Evolutionary conservation across 2,797 vertebrate species (phyloP).

Genomic region (Gymnothorax javanicus): DNA sequence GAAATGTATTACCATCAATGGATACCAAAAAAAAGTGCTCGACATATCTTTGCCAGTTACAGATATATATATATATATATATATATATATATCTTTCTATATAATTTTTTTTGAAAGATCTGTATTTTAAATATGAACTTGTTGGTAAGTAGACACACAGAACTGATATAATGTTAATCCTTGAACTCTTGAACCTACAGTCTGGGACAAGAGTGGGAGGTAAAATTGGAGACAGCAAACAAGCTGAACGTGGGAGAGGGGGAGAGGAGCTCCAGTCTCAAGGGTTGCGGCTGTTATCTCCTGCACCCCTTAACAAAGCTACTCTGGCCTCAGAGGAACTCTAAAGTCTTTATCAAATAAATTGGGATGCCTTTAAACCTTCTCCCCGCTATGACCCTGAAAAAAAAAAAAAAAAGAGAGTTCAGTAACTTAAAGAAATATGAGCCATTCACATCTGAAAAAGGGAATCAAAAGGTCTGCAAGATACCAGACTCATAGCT

Average conservation of each 20-base stretch:
- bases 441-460: slow-evolving; percentile 9
- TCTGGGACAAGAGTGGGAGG: not conserved
- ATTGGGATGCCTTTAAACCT: slow-evolving; percentile 74
- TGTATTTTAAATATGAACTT: not conserved
- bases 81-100: too few relatives aligned
- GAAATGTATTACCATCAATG: not conserved
- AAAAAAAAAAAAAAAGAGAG: not conserved
- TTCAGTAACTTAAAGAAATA: slow-evolving; percentile 5
- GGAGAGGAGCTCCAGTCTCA: not conserved
- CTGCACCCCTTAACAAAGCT: slow-evolving; percentile 46
- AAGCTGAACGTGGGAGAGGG: not conserved
- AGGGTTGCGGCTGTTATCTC: not conserved
- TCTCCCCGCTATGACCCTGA: slow-evolving; percentile 40
- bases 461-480: not conserved
- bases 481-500: not conserved
- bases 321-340: slow-evolving; percentile 71
- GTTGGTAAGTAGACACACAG: not conserved
- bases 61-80: not conserved
- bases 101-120: not conserved
- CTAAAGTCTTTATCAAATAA: slow-evolving; percentile 59
- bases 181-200: not conserved
- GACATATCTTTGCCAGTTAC: not conserved
- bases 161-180: not conserved
- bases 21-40: not conserved
- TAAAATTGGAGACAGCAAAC: not conserved